These are phyloP conservation scores for Leptocoma aspasia DNA, from an alignment of 2,113 vertebrate genomes.

Conservation along the genomic window DNA sequence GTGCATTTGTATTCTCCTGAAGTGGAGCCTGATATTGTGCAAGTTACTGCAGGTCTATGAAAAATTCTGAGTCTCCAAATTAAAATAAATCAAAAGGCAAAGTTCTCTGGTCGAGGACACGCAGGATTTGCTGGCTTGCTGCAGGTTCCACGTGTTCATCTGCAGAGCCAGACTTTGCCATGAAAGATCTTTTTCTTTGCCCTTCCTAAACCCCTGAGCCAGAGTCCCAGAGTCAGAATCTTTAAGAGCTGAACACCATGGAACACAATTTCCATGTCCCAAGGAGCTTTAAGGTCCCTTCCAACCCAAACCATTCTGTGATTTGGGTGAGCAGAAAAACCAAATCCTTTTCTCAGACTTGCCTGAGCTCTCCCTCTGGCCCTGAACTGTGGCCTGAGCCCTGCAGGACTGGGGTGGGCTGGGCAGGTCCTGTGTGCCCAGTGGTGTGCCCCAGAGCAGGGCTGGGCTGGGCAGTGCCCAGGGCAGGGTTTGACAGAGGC, in stretches of 20 bases:
- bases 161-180: background rate
- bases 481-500: fast-evolving
- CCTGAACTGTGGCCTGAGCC: background rate
- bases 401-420: background rate
- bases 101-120: background rate
- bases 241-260: background rate
- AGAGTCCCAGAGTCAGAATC: fast-evolving
- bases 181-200: background rate
- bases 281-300: background rate
- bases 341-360: background rate
- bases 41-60: background rate
- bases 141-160: fast-evolving
- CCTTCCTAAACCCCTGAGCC: background rate
- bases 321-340: background rate
- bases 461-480: background rate
- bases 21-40: background rate
- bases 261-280: background rate
- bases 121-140: background rate
- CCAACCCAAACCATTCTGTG: background rate
- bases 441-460: background rate
- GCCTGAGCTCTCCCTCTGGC: background rate
- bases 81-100: background rate
- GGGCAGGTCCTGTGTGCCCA: background rate
- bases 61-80: background rate
- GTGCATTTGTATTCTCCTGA: background rate